Conservation (phyloP, 2,888 invertebrate genomes). For the Acheta domesticus region DNA sequence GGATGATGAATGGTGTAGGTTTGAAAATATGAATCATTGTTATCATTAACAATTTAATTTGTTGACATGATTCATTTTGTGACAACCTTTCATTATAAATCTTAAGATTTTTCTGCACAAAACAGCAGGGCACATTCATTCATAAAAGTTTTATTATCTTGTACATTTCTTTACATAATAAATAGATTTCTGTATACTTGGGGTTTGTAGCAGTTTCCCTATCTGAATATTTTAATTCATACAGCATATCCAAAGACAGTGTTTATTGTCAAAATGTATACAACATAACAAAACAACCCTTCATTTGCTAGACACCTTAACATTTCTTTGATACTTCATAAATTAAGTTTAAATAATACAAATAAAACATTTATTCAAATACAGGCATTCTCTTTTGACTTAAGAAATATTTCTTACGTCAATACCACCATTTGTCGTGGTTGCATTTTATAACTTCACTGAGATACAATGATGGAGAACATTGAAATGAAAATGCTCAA, state of each 20-base stretch:
- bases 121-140: no score
- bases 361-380: background rate
- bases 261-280: slow-evolving; percentile 10
- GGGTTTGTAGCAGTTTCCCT: background rate
- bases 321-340: background rate
- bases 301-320: background rate
- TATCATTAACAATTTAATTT: no score
- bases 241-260: slow-evolving; percentile 9
- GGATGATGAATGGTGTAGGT: background rate
- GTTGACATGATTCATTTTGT: no score
- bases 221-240: background rate
- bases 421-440: slow-evolving; percentile 26
- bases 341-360: slow-evolving; percentile 18
- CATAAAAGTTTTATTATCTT: no score
- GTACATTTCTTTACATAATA: no score
- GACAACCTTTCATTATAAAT: no score
- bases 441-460: slow-evolving; percentile 20
- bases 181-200: background rate
- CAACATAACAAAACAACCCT: slow-evolving; percentile 7
- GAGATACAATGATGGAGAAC: background rate
- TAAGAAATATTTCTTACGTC: slow-evolving; percentile 23
- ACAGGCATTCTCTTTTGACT: background rate
- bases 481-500: no score
- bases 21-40: no score
- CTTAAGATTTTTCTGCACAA: no score